Conservation (phyloP, 64 coral and sea anemone genomes). For the Exaiptasia diaphana region DNA sequence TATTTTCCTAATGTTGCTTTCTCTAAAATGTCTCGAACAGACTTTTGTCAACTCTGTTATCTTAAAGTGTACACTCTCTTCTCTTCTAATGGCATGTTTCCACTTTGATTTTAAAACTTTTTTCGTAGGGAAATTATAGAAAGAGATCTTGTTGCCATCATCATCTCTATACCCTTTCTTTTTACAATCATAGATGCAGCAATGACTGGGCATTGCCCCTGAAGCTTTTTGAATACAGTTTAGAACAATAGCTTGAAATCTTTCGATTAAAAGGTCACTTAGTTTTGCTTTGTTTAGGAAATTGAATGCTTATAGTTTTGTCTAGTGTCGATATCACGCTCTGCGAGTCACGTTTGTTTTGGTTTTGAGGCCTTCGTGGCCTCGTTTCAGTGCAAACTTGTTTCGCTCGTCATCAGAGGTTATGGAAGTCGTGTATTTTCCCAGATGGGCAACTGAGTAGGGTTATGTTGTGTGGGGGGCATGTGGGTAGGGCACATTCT, state of each 20-base stretch:
- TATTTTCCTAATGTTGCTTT: conserved; percentile 20
- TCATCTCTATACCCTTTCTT: conserved; percentile 33
- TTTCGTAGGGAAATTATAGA: conserved; percentile 23
- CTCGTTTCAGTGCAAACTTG: not conserved
- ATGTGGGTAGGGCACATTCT: too few species aligned
- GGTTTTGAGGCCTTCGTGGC: not conserved
- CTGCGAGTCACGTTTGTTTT: not conserved
- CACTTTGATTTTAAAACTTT: conserved; percentile 17
- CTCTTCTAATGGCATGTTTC: conserved; percentile 59
- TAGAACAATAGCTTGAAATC: not conserved
- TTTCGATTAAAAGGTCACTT: not conserved
- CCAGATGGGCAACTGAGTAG: not conserved
- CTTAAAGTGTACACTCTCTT: conserved; percentile 32
- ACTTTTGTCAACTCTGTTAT: conserved; percentile 25
- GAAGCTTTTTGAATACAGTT: not conserved
- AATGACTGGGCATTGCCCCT: conserved; percentile 33
- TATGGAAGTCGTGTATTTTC: not conserved
- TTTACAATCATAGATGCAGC: conserved; percentile 38
- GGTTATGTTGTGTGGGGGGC: too few species aligned
- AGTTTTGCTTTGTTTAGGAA: not conserved
- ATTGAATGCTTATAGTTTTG: too few species aligned
- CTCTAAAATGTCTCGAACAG: conserved; percentile 43
- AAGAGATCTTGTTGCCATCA: conserved; percentile 23
- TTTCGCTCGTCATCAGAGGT: not conserved
- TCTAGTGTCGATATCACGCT: not conserved